Evolutionary conservation across 2,888 invertebrate species (phyloP), one percentile per base, ranked within the genome.

Genomic region (Euproctis similis): DNA sequence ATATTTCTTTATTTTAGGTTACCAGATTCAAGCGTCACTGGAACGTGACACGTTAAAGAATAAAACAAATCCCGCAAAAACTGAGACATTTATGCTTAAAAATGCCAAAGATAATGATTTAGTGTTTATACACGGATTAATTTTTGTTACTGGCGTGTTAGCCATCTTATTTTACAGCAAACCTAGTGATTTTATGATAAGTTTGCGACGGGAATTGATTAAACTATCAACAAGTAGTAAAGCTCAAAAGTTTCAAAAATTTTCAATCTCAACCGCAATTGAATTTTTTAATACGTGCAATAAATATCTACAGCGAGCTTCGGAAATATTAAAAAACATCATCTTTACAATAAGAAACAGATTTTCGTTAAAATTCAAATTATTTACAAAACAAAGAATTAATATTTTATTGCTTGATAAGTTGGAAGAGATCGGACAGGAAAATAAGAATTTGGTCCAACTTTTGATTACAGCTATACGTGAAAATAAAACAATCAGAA

Each of bases 401-500:
- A 62, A 69, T 42, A 31, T 52, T 11, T 18, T 59, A 8, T 46
- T 78, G 31, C 28, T 78, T 2, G 64, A 63, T 32, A 75, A 72
- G 47, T 33, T 80, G 29, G 59, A 59, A 45, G 66, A 74, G 37
- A 40, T 72, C 3, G 52, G 43, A 3, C 65, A 70, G 30, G 73
- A 81, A 31, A 58, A 59, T 31, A 70, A 61, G 45, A 68, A 60
- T 23, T 46, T 81, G 23, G 61, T 61, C 0, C 58, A 66, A 8
- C 57, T 78, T 8, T 41, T 80, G 13, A 46, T 70, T 18, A 47
- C 67, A n/a, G 69, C 70, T 16, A 55, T 75, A 28, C 58, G 61
- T 8, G 77, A 80, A 47, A 80, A 78, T 36, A 76, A 72, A 58
- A 66, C 61, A 34, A 60, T 76, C 12, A 59, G 61, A 51, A 55